Conservation (phyloP, 2,888 invertebrate genomes). For the Agriopis aurantiaria region DNA sequence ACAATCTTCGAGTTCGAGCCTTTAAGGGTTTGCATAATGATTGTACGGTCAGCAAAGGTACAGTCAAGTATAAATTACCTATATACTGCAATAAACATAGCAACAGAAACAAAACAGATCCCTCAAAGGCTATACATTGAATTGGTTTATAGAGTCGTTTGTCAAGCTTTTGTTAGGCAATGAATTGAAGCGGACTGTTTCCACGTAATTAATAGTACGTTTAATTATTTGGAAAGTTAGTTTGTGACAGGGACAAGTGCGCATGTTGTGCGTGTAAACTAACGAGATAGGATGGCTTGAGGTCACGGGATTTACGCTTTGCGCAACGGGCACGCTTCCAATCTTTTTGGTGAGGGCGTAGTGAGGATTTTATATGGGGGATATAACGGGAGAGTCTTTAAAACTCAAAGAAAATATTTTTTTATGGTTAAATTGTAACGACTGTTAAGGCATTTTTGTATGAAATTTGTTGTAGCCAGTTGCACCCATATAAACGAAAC, state of each 20-base stretch:
- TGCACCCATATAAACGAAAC: too few species aligned
- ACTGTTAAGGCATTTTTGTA: too few species aligned
- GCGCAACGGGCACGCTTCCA: conserved; percentile 64
- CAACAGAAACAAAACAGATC: conserved; percentile 12
- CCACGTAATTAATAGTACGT: conserved; percentile 50
- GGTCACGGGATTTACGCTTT: conserved; percentile 35
- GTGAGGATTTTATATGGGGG: background rate
- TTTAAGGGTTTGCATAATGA: too few species aligned
- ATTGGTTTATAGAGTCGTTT: conserved; percentile 40
- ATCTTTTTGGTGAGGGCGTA: conserved; percentile 44
- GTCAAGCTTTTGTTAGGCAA: conserved; percentile 43
- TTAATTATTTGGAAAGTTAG: conserved; percentile 51
- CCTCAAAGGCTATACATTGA: conserved; percentile 13
- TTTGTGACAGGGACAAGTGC: conserved; percentile 53
- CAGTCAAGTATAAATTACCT: background rate
- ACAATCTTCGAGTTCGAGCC: too few species aligned
- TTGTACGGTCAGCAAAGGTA: background rate
- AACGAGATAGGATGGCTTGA: conserved; percentile 36
- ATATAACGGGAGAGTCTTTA: background rate
- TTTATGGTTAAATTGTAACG: too few species aligned
- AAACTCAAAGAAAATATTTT: background rate
- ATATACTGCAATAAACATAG: background rate
- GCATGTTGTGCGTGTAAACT: conserved; percentile 13
- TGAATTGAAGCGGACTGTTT: conserved; percentile 36
- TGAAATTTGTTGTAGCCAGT: too few species aligned